Evolutionary conservation across 2,797 vertebrate genomes (phyloP).

Genomic region (Alca torda): DNA sequence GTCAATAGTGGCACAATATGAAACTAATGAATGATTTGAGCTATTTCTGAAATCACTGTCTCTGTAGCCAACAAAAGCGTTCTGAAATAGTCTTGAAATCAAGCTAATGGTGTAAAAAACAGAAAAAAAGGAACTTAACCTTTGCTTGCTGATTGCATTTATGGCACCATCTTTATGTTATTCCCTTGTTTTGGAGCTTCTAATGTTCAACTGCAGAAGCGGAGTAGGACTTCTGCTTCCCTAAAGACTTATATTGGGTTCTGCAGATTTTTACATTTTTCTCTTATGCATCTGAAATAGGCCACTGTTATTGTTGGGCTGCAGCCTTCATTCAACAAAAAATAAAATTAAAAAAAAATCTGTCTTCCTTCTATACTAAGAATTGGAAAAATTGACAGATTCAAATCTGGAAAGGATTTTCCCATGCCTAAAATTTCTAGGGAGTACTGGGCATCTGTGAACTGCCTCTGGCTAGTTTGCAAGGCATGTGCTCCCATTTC

Average conservation of each 20-base stretch:
- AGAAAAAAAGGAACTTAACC: background rate
- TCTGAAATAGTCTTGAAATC: background rate
- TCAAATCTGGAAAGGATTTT: background rate
- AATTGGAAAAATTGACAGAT: background rate
- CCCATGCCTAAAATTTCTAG: background rate
- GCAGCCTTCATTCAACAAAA: background rate
- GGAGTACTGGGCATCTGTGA: background rate
- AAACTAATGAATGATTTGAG: conserved; percentile 18
- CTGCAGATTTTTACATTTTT: background rate
- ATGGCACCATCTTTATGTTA: background rate
- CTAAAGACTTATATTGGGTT: background rate
- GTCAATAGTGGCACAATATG: background rate
- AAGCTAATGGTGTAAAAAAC: background rate
- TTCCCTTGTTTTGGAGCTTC: background rate
- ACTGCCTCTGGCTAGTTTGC: background rate
- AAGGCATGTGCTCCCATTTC: background rate
- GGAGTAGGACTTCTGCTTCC: background rate
- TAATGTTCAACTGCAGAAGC: background rate
- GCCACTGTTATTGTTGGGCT: no score
- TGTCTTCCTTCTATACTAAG: background rate
- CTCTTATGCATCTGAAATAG: background rate
- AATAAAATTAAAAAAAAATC: background rate
- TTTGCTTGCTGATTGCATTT: background rate
- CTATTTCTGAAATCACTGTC: conserved; percentile 20
- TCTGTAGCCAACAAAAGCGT: background rate